Evolutionary conservation across 2,888 invertebrate genomes (phyloP).

Genomic region (Agonopterix alstromeriana): DNA sequence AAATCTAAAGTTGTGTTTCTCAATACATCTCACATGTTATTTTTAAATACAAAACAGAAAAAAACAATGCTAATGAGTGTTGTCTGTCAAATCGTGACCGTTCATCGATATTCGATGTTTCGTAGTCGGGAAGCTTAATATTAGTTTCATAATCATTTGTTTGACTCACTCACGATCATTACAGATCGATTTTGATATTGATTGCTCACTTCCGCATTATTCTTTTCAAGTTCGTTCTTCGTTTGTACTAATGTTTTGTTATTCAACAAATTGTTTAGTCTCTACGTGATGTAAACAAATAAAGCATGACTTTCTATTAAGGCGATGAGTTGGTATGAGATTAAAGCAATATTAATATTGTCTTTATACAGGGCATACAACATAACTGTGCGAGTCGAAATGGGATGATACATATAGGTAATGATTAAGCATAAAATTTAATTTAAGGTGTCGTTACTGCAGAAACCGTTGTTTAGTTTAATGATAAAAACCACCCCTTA

Average conservation of each 20-base stretch:
- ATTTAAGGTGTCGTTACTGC: too few relatives aligned
- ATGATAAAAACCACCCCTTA: too few relatives aligned
- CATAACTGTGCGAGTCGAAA: too few relatives aligned
- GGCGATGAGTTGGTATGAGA: neutral
- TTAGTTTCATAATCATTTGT: conserved; percentile 63
- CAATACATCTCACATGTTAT: too few relatives aligned
- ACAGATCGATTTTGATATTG: conserved; percentile 61
- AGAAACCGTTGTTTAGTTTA: too few relatives aligned
- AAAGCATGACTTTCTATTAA: neutral
- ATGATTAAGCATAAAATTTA: too few relatives aligned
- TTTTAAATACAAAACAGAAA: neutral
- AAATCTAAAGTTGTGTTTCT: neutral
- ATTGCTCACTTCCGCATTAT: conserved; percentile 65
- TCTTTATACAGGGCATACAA: too few relatives aligned
- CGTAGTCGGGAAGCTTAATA: conserved; percentile 25
- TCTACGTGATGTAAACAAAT: neutral
- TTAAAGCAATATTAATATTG: too few relatives aligned
- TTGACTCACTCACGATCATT: conserved; percentile 54
- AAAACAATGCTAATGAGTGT: conserved; percentile 59
- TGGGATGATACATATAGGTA: too few relatives aligned
- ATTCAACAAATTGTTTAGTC: conserved; percentile 24
- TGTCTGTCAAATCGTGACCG: conserved; percentile 33
- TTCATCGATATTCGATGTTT: conserved; percentile 12
- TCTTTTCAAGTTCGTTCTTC: conserved; percentile 29
- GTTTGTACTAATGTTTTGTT: conserved; percentile 30